Base-by-base conservation (phyloP, 2,797 vertebrate species). In the Euphonia xanthogaster region DNA sequence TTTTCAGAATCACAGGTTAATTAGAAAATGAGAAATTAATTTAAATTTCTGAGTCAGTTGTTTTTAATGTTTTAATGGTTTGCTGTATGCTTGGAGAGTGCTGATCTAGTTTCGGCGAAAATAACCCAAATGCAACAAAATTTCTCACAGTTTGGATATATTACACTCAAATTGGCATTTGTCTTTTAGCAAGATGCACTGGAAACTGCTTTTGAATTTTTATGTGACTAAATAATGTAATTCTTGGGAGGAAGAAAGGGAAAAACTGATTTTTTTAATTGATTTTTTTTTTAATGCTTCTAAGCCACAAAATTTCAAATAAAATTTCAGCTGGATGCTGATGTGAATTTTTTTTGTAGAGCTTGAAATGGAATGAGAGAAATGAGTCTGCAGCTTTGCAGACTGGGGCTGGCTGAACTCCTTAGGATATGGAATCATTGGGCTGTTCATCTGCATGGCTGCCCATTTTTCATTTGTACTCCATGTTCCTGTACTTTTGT, bases 141-240 rank as follows among this genome's bases (percentile, higher is more conserved):
- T 44, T 7, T 58, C 31, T 76, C 35, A 21, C 21, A 22, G 25
- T 55, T 65, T 50, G 35, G 16, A n/a, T 55, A 6, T 53, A 18
- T 85, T 88, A 50, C 50, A 80, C 73, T 67, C 74, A 94, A 94
- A 76, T 31, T 83, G 20, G 74, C 19, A 45, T 81, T 85, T 45
- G 14, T 48, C 60, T 61, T 92, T 53, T 88, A 48, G 42, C 25
- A 83, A 76, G 51, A 25, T 65, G 31, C 7, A 23, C 61, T 68
- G 62, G 62, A 93, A 45, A 80, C 87, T 93, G 57, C 50, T 88
- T 95, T n/a, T 15, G 53, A 55, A 37, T 77, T 86, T 92, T 84
- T 86, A 30, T 51, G 22, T 81, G 48, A 42, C 50, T 50, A 87
- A 72, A 60, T 93, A 89, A 61, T 57, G 5, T 77, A 91, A 24